Evolutionary conservation across 2,888 invertebrate species (phyloP), one percentile per base, ranked within the genome.

Genomic region (Trachelus iudaicus): DNA sequence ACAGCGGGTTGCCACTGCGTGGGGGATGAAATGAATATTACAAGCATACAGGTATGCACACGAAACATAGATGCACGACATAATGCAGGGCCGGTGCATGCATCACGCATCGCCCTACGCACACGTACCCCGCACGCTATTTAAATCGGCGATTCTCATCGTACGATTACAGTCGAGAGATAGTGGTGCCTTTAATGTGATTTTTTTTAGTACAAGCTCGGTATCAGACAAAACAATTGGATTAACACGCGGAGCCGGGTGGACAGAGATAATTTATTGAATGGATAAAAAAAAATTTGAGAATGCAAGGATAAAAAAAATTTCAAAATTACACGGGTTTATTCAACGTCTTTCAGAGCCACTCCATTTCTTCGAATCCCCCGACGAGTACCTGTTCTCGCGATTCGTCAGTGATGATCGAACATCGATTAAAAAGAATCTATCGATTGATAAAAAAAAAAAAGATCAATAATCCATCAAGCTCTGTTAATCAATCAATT

Each of bases 81-180:
- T 34, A 23, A 71, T 71, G 31, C 71, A 33, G 33, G 71, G 33
- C 33, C n/a, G 71, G 31, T 69, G 71, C 71, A 15, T 34, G 71
- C 71, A 34, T 31, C 71, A 34, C 34, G 71, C 71, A 9, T 71
- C 71, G 71, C 71, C 71, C 71, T 34, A 71, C 71, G 71, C 71
- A 71, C 23, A 56, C 56, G 56, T 71, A 31, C 71, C 33, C 1
- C 33, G 34, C 12, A 34, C 71, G 71, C 15, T n/a, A 34, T 71
- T 31, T 71, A 71, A 71, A 71, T 71, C 34, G 71, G 71, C 31
- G 71, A 34, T 34, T 71, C 71, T 71, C 71, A 71, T 71, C 71
- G 71, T 34, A 31, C 71, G 71, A 71, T 71, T 71, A 71, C 34
- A 71, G 31, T 71, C 71, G 23, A 71, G 31, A 71, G 71, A 71